Base-by-base conservation (phyloP, 1,140 invertebrate species). In the Caenorhabditis inopinata region DNA sequence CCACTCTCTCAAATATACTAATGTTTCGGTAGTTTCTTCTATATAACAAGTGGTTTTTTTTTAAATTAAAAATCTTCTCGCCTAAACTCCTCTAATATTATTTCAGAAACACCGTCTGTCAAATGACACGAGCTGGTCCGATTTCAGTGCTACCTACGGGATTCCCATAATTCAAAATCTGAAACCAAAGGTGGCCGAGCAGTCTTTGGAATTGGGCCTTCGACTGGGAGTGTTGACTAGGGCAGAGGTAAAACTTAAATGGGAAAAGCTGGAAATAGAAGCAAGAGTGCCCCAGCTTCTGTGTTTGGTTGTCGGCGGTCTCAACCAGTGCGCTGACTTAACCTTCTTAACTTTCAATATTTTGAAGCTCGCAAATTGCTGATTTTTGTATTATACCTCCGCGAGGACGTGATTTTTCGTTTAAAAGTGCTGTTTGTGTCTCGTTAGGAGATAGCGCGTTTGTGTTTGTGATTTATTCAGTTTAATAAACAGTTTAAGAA, bases 41-140 rank as follows among this genome's bases (percentile, higher is more conserved):
- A 21, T 1, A 68, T 25, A 11, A 12, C 1, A 9, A 53, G 9
- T 2, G 5, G n/a, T 21, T 16, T 6, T 58, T 1, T 9, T 21
- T 16, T 14, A 14, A 16, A 32, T 38, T 68, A 32, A 23, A 18
- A 32, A 38, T 29, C 16, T 7, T 68, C 16, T 38, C 29, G 48
- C 2, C 42, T 9, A 38, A 6, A 2, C 25, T 0, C 6, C n/a
- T n/a, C n/a, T n/a, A n/a, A n/a, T n/a, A n/a, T 47, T 3, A 21
- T 77, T 77, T 18, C 76, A 78, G 76, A 16, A 27, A 7, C 32
- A 32, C 14, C 76, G 76, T 35, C 49, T 46, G 68, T 78, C 76
- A 62, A 23, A 78, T 47, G 27, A 78, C 51, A 51, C 29, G 1
- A 18, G 38, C 11, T 68, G 32, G 32, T 21, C 32, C 0, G 58